phyloP scores from a whole-genome alignment of 2,113 vertebrate genomes.

The Podarcis cretensis region DNA sequence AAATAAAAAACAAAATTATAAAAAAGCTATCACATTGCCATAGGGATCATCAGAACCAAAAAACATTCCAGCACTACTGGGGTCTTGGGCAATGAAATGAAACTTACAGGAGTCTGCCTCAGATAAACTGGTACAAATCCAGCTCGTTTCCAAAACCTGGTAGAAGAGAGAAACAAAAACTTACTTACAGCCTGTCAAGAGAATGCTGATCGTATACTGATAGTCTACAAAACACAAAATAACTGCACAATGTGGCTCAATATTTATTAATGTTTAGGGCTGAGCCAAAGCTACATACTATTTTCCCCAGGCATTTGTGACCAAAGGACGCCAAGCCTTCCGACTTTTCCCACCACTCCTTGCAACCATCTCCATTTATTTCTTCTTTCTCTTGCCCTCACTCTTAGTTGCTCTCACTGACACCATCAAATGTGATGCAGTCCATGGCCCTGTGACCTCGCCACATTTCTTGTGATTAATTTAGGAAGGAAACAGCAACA shows the following conservation, averaged over 20 bases:
- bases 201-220: background rate
- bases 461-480: background rate
- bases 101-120: constrained; percentile 94
- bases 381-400: background rate
- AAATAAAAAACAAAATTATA: background rate
- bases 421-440: background rate
- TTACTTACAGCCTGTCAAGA: background rate
- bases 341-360: background rate
- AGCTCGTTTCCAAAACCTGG: constrained; percentile 95
- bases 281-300: background rate
- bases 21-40: background rate
- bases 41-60: background rate
- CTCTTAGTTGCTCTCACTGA: background rate
- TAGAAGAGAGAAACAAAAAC: constrained; percentile 13
- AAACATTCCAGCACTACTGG: background rate
- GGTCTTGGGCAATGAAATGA: constrained; percentile 5
- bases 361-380: background rate
- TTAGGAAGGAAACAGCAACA: background rate
- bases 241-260: background rate
- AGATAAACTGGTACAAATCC: constrained; percentile 95
- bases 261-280: background rate
- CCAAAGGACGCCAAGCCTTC: background rate
- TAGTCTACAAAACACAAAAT: background rate
- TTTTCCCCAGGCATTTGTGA: background rate
- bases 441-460: background rate